Percentiles rank a stretch among this genome's conserved stretches.
phyloP scores from a whole-genome alignment of 2,113 vertebrate genomes.

The Sander vitreus region DNA sequence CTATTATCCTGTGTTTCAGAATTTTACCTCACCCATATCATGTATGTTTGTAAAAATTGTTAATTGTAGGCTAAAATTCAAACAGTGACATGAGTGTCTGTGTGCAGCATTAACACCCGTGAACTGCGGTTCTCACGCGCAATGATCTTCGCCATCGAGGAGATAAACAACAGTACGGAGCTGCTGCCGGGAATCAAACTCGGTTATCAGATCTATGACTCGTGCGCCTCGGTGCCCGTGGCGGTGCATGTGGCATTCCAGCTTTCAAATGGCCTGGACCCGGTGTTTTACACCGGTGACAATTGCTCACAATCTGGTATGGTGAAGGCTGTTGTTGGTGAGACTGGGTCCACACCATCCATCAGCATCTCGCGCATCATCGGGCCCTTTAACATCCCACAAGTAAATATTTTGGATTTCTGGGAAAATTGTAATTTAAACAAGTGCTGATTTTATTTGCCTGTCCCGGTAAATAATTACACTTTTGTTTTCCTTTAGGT shows the following conservation, averaged over 20 bases:
- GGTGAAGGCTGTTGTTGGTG: constrained; percentile 72
- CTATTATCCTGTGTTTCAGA: too few relatives aligned
- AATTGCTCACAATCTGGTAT: constrained; percentile 60
- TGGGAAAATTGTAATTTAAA: neutral
- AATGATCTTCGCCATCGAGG: constrained; percentile 80
- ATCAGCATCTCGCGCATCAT: constrained; percentile 77
- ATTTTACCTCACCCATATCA: too few relatives aligned
- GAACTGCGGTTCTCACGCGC: constrained; percentile 75
- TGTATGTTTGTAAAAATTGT: neutral
- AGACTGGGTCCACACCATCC: constrained; percentile 79
- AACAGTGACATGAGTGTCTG: neutral
- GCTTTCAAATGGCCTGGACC: constrained; percentile 66
- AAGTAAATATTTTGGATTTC: constrained; percentile 58
- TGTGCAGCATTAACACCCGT: constrained; percentile 65
- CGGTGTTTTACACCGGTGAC: neutral
- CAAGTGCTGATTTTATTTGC: neutral
- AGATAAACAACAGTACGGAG: constrained; percentile 81
- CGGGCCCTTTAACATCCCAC: constrained; percentile 76
- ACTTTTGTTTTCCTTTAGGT: constrained; percentile 63
- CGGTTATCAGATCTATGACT: constrained; percentile 81
- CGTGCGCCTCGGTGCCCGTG: constrained; percentile 69
- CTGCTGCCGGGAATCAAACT: constrained; percentile 77
- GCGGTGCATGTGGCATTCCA: constrained; percentile 71
- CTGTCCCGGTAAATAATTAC: rapidly evolving
- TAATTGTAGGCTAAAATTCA: neutral